Base-by-base conservation (phyloP, 2,888 invertebrate species). In the Chaetoderma sp. region DNA sequence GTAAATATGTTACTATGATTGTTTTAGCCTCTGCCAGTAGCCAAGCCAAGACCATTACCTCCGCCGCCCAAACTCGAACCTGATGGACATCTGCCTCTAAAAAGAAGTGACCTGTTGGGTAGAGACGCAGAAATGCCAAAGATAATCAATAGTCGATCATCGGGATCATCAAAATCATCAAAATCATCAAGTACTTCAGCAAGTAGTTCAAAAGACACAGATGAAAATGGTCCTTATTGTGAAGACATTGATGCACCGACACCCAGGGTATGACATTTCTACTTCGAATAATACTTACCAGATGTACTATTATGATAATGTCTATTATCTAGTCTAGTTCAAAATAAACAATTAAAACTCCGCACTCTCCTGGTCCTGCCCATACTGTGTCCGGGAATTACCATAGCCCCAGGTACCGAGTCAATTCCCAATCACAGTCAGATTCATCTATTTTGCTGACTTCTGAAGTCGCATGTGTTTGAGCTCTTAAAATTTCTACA, bases 41-140 rank as follows among this genome's bases (percentile, higher is more conserved):
- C 75, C 45, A 78, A 76, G 50, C 78, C 80, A 0, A 76, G 81
- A 13, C 82, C 82, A 4, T 68, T 83, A 39, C 84, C 84, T 5
- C 74, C 74, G 3, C 76, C 78, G 18, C 80, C 80, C 1, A 73
- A 71, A 45, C 72, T 69, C 1, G 74, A 74, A 28, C 73, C 73
- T n/a, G 74, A 77, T 57, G 71, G 72, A 18, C 78, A 80, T 6
- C 64, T 79, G 33, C 82, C 82, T 3, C 74, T 78, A 60, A 69
- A 74, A n/a, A 47, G 80, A 50, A 58, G 18, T 8, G 50, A 50
- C 4, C 50, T 23, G 10, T 30, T 23, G 6, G 6, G 55, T 21
- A 67, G 56, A 58, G 52, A 65, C n/a, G 65, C 63, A 8, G 69
- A 68, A n/a, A 60, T 70, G 8, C 65, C 65, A n/a, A 60, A 68